Percentiles rank a stretch among this genome's conserved stretches.
Evolutionary conservation across 2,888 invertebrate species (phyloP).

Genomic region (Molorchus minor): DNA sequence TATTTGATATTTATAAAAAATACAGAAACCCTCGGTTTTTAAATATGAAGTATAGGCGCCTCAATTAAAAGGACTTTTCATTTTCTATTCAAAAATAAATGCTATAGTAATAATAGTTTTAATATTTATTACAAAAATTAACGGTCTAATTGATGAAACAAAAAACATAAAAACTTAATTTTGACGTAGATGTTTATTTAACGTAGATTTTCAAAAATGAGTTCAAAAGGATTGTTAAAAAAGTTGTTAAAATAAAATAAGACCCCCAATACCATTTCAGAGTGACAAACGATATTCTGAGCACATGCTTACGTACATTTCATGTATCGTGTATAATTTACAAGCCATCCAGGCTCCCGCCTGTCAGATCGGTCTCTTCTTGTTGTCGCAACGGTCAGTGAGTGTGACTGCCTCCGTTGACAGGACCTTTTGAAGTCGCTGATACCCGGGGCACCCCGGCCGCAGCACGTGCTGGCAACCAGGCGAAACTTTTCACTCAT

Average conservation of each 20-base stretch:
- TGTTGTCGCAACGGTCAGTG: conserved; percentile 38
- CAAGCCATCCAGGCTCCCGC: neutral
- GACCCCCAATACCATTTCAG: neutral
- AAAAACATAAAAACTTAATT: no score
- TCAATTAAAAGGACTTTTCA: no score
- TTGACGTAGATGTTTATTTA: no score
- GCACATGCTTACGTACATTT: conserved; percentile 16
- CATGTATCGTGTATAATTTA: conserved; percentile 17
- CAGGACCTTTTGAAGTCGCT: conserved; percentile 47
- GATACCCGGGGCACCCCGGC: neutral
- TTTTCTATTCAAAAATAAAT: no score
- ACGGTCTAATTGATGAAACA: no score
- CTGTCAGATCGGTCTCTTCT: conserved; percentile 1
- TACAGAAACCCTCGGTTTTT: no score
- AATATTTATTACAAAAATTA: no score
- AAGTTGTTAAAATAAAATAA: neutral
- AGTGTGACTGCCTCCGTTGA: conserved; percentile 48
- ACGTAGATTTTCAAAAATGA: no score
- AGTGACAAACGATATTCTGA: conserved; percentile 12
- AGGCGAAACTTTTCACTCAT: conserved; percentile 45
- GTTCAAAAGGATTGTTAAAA: no score
- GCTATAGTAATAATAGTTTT: no score
- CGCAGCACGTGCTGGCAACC: conserved; percentile 47
- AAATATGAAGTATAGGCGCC: no score
- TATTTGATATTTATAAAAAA: no score